A percentile compares a stretch with the other conserved stretches of the same genome.
Evolutionary conservation across 2,797 vertebrate species (phyloP).

Genomic region (Pseudocheirus occidentalis): DNA sequence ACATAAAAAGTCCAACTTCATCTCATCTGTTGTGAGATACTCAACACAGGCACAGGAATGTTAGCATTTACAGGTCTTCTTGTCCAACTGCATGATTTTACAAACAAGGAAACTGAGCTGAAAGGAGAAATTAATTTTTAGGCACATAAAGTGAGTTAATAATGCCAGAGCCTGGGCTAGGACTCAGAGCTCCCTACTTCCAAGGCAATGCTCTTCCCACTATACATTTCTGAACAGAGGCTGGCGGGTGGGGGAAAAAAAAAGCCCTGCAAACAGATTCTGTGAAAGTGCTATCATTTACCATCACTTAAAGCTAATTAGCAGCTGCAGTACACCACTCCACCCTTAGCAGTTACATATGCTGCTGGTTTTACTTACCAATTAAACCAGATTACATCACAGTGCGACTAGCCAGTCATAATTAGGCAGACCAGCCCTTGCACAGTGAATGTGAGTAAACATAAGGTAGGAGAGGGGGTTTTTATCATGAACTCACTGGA

Average conservation of each 20-base stretch:
- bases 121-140: slow-evolving; percentile 16
- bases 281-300: slow-evolving; percentile 49
- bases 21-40: neutral
- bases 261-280: slow-evolving; percentile 12
- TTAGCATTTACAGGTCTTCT: neutral
- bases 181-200: neutral
- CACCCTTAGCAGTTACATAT: slow-evolving; percentile 25
- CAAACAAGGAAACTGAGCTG: neutral
- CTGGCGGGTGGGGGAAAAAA: neutral
- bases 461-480: slow-evolving; percentile 22
- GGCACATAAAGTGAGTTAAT: neutral
- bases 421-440: slow-evolving; percentile 54
- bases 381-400: slow-evolving; percentile 31
- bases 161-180: slow-evolving; percentile 20
- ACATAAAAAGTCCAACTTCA: neutral
- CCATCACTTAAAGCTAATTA: slow-evolving; percentile 69
- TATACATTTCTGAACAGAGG: neutral
- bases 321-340: slow-evolving; percentile 40
- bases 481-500: slow-evolving; percentile 8
- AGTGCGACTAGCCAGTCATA: slow-evolving; percentile 49
- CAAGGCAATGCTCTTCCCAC: slow-evolving; percentile 22
- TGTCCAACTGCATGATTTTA: slow-evolving; percentile 9
- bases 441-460: slow-evolving; percentile 18
- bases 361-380: slow-evolving; percentile 56
- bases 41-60: neutral